Conservation (phyloP, 2,888 invertebrate genomes). For the Caenorhabditis sulstoni region DNA sequence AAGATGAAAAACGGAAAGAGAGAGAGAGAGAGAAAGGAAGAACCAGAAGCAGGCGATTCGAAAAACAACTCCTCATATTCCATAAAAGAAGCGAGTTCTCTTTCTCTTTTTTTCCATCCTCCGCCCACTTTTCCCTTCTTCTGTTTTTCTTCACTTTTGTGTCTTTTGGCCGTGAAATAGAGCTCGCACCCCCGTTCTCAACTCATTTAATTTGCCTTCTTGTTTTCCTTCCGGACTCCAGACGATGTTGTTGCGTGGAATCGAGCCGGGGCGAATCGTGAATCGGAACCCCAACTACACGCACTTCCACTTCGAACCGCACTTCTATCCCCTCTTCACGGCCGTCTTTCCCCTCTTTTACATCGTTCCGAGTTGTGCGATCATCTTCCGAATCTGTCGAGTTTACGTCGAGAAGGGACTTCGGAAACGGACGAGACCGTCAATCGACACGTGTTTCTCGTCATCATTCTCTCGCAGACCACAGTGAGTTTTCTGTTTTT, state of each 20-base stretch:
- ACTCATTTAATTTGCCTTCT: too few relatives aligned
- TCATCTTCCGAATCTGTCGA: conserved; percentile 20
- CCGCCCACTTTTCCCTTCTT: background rate
- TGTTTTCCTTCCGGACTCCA: too few relatives aligned
- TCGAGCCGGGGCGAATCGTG: conserved; percentile 5
- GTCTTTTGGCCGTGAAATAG: too few relatives aligned
- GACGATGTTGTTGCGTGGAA: too few relatives aligned
- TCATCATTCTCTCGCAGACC: conserved; percentile 22
- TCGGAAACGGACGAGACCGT: conserved; percentile 14
- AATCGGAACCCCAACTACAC: conserved; percentile 23
- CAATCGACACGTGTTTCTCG: conserved; percentile 19
- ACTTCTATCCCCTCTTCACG: conserved; percentile 4
- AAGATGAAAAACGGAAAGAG: conserved; percentile 17
- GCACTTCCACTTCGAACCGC: conserved; percentile 12
- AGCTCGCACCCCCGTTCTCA: background rate
- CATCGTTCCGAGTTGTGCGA: conserved; percentile 16
- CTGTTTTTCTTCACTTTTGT: too few relatives aligned
- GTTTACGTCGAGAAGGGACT: conserved; percentile 23
- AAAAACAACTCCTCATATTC: too few relatives aligned
- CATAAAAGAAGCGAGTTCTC: too few relatives aligned
- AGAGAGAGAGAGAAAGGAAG: conserved; percentile 6
- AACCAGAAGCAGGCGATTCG: conserved; percentile 23
- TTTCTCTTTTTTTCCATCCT: conserved; percentile 5
- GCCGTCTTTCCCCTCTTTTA: conserved; percentile 20
- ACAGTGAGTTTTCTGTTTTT: conserved; percentile 19